Conservation (phyloP, 2,113 vertebrate genomes). For the Hydrolagus affinis region DNA sequence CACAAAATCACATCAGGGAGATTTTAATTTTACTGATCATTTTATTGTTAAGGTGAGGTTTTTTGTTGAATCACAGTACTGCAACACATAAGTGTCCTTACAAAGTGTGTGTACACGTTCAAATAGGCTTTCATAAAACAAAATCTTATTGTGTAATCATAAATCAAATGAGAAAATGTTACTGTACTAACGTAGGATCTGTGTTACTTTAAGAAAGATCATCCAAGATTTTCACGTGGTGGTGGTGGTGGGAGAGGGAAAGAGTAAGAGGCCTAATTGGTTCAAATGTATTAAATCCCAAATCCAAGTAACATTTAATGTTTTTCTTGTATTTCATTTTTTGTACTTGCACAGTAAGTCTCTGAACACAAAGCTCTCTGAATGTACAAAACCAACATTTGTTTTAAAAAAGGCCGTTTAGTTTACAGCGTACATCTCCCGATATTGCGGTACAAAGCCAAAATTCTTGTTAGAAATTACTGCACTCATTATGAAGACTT, state of each 20-base stretch:
- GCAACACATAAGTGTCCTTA: neutral
- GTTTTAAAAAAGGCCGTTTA: neutral
- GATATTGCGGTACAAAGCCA: neutral
- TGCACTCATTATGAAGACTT: neutral
- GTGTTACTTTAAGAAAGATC: neutral
- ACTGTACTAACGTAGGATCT: too few relatives aligned
- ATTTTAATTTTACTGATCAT: slow-evolving; percentile 15
- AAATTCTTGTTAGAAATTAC: neutral
- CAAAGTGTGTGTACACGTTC: neutral
- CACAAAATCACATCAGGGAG: neutral
- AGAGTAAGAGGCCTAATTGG: too few relatives aligned
- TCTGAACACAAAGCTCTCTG: neutral
- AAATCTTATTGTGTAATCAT: neutral
- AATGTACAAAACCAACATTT: neutral
- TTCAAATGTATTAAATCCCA: too few relatives aligned
- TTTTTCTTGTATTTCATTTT: neutral
- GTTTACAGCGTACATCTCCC: neutral
- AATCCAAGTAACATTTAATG: neutral
- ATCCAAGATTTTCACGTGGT: too few relatives aligned
- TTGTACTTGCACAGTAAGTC: neutral
- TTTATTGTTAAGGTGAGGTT: neutral
- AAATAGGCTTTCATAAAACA: neutral
- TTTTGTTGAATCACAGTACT: neutral
- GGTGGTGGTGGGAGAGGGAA: too few relatives aligned
- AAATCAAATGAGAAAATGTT: neutral